A percentile compares a stretch with the other conserved stretches of the same genome.
Evolutionary conservation across 2,113 vertebrate genomes (phyloP).

Genomic region (Alligator mississippiensis): DNA sequence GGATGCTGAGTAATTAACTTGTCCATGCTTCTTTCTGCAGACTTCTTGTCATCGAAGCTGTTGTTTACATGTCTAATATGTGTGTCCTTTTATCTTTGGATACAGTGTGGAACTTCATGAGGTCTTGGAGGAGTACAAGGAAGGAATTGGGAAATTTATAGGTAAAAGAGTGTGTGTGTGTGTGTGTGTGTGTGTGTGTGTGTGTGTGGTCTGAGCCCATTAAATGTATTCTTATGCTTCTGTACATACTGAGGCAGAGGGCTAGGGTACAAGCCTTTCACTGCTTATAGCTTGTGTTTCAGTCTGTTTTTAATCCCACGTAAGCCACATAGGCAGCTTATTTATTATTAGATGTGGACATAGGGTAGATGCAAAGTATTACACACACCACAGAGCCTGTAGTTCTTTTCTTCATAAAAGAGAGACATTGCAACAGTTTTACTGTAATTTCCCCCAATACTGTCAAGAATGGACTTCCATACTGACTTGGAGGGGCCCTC

Average conservation of each 20-base stretch:
- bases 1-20: neutral
- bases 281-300: neutral
- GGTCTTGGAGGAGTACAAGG: constrained; percentile 91
- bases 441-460: neutral
- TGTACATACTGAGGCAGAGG: neutral
- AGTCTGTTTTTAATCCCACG: neutral
- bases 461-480: neutral
- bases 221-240: neutral
- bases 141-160: constrained; percentile 92
- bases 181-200: neutral
- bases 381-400: neutral
- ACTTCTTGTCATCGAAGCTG: neutral
- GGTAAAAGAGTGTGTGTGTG: constrained; percentile 76
- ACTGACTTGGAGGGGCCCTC: neutral
- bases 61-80: neutral
- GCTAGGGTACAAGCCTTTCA: neutral
- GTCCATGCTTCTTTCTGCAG: neutral
- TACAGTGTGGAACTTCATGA: constrained; percentile 92
- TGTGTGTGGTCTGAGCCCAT: neutral
- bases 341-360: neutral
- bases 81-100: constrained; percentile 37
- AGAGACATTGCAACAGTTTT: no score
- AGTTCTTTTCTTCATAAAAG: neutral
- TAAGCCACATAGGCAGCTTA: neutral
- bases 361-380: neutral